Base-by-base conservation (phyloP, 2,888 invertebrate genomes). In the Ormyrus thymus region DNA sequence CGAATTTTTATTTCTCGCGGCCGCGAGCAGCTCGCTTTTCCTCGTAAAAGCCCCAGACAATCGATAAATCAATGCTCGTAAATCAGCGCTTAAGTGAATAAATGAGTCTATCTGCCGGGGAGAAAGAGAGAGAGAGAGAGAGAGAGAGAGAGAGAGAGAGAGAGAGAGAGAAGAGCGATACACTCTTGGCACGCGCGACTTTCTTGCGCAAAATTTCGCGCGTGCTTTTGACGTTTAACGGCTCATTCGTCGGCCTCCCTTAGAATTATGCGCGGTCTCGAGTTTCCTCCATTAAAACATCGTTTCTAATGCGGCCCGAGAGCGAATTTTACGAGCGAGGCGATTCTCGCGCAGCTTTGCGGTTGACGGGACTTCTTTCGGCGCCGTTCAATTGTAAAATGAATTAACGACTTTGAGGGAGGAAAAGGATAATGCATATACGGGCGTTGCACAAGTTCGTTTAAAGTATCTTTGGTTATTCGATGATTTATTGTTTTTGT, bases 71-170 rank as follows among this genome's bases (percentile, higher is more conserved):
- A 50, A 9, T 50, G 50, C 65, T 50, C 29, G 46, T 65, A 65
- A 65, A 65, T 65, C 65, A 65, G 50, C 11, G 50, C 29, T 11
- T 50, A 65, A 65, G 65, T 65, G 50, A 65, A 65, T 65, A 51
- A 65, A 65, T 13, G 29, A 65, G 50, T 65, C 50, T 48, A 51
- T 65, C 50, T 45, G 7, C 46, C 7, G 10, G 0, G 43, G 59
- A 45, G 46, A 29, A 1, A 29, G 29, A 29, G 29, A 29, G 29
- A 29, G 29, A 29, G 29, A 29, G 29, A 29, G 29, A 29, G 29
- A 29, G 29, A 29, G 29, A 29, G 29, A 29, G 29, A 29, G 29
- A 29, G n/a, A n/a, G n/a, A 29, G 29, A 29, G 29, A 29, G 29
- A 29, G 29, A 29, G 29, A 29, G 29, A 29, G 29, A 29, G 29